Conservation (phyloP, 2,113 vertebrate species). For the Brachirus orientalis region DNA sequence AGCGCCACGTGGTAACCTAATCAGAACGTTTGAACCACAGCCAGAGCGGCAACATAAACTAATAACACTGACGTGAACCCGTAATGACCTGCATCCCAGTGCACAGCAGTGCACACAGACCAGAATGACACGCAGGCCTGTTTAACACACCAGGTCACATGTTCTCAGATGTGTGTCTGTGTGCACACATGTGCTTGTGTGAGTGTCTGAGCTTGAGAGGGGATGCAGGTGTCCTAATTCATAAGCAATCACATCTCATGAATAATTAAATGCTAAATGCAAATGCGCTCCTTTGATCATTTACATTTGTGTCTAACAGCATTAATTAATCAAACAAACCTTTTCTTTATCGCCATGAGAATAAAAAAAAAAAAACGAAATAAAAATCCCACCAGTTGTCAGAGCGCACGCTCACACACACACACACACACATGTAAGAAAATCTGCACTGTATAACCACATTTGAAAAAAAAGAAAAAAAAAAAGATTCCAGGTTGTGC, state of each 20-base stretch:
- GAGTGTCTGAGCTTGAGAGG: slow-evolving; percentile 55
- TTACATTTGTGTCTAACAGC: slow-evolving; percentile 78
- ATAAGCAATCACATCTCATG: slow-evolving; percentile 72
- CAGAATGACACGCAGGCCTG: slow-evolving; percentile 57
- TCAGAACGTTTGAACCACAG: slow-evolving; percentile 74
- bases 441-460: slow-evolving; percentile 48
- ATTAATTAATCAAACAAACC: slow-evolving; percentile 84
- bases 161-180: slow-evolving; percentile 38
- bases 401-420: slow-evolving; percentile 31
- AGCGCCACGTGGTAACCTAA: slow-evolving; percentile 72
- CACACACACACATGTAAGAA: slow-evolving; percentile 35
- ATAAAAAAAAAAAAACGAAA: slow-evolving; percentile 16
- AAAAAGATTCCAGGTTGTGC: no score
- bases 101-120: slow-evolving; percentile 49
- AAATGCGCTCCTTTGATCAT: slow-evolving; percentile 79
- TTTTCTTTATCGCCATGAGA: slow-evolving; percentile 74
- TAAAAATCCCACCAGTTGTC: slow-evolving; percentile 38
- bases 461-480: slow-evolving; percentile 57
- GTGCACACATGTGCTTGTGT: slow-evolving; percentile 14
- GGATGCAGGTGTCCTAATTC: slow-evolving; percentile 77
- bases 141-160: slow-evolving; percentile 70
- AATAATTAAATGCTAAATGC: slow-evolving; percentile 77
- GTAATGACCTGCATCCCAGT: slow-evolving; percentile 69
- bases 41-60: slow-evolving; percentile 70
- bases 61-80: slow-evolving; percentile 73